phyloP scores from a whole-genome alignment of 2,888 invertebrate genomes.

The Zonitis immaculata region DNA sequence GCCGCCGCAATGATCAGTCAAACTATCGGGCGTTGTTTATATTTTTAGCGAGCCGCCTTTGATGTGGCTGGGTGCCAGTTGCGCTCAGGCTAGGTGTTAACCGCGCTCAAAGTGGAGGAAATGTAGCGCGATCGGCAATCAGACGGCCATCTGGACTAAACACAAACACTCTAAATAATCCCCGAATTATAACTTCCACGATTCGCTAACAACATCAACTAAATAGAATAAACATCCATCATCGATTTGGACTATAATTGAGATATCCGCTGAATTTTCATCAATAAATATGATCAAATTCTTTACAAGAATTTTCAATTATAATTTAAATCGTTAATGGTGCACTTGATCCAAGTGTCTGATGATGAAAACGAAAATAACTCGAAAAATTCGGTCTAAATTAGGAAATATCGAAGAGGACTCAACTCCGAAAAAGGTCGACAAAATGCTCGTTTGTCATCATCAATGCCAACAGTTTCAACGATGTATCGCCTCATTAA shows the following conservation, averaged over 20 bases:
- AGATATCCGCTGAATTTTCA: conserved; percentile 12
- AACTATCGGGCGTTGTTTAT: conserved; percentile 42
- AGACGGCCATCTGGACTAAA: conserved; percentile 25
- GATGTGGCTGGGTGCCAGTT: conserved; percentile 45
- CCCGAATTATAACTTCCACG: conserved; percentile 12
- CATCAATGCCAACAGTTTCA: conserved; percentile 33
- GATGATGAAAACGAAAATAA: background rate
- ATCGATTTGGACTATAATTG: conserved; percentile 12
- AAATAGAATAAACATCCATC: conserved; percentile 5
- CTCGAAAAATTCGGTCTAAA: background rate
- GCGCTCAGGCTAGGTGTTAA: conserved; percentile 46
- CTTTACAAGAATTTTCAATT: conserved; percentile 18
- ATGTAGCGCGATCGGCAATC: conserved; percentile 38
- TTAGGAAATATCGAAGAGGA: conserved; percentile 4
- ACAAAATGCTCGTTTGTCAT: conserved; percentile 30
- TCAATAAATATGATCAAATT: too few relatives aligned
- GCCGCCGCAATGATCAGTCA: conserved; percentile 35
- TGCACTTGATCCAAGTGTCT: background rate
- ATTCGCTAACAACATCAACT: conserved; percentile 11
- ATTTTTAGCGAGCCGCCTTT: conserved; percentile 45
- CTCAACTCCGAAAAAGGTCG: conserved; percentile 3
- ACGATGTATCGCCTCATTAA: conserved; percentile 34
- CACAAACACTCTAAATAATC: conserved; percentile 19
- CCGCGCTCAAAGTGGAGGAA: conserved; percentile 45
- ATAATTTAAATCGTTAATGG: background rate